Base-by-base conservation (phyloP, 2,888 invertebrate genomes). In the Plemyria rubiginata region DNA sequence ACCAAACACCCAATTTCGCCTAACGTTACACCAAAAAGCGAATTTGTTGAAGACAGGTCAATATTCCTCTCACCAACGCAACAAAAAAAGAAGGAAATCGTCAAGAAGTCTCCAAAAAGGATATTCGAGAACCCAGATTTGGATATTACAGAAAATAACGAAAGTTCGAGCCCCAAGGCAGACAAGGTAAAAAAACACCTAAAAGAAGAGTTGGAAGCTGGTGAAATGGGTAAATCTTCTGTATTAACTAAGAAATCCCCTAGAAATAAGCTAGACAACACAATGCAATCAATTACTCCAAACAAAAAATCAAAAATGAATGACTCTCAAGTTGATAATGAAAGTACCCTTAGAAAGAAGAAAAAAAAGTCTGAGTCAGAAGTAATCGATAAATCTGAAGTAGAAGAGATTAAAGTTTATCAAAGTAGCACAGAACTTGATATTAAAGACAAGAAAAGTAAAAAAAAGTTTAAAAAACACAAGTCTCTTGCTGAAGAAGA, bases 41-140 rank as follows among this genome's bases (percentile, higher is more conserved):
- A 90, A 72, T 72, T 84, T 46, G 82, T 88, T 4, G 86, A 84
- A 12, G 91, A 92, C 64, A 80, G 89, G 58, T 90, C 91, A 12
- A 87, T 88, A 75, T 90, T 92, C 65, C 77, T 92, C 1, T 92
- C 92, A 28, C 92, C 92, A 4, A 86, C 84, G 0, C 68, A 86
- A 69, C 90, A 88, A 67, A 92, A 90, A 54, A 92, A 91, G 79
- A 91, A 92, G 61, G 91, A 87, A 40, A 84, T 92, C 22, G 82
- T 88, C 5, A 92, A 92, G 66, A 92, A 92, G 63, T 91, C 92
- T 0, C 92, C 92, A 0, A 92, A 92, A 70, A 85, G 92, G 62
- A 92, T 92, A 72, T 92, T 92, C 53, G 78, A 90, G 68, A 90
- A 87, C 60, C 82, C 85, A 2, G 89, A 90, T 54, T 71, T 87